Base-by-base conservation (phyloP, 2,113 vertebrate genomes). In the Galbula dea region DNA sequence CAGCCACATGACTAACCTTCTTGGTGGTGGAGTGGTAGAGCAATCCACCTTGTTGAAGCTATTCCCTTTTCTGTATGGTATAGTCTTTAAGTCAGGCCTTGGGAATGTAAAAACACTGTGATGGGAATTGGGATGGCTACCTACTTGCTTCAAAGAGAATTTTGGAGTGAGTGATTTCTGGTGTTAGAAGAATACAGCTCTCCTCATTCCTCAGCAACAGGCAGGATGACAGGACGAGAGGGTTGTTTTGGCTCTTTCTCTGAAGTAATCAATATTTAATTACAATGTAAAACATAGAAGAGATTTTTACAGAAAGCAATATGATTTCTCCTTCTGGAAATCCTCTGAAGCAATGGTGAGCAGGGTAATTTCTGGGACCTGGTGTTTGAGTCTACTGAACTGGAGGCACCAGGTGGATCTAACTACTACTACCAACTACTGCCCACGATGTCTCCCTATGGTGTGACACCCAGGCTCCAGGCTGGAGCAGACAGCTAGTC, bases 351-450 rank as follows among this genome's bases (percentile, higher is more conserved):
- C 15, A 52, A 30, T 8, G 5, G 14, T 37, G 26, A 83, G 7
- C 15, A 61, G 15, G 21, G 7, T 46, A 23, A 30, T 69, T 73
- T 80, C 36, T 37, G 49, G 22, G 15, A 68, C 0, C 0, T 36
- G 14, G 6, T 21, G 7, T 51, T 58, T 73, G 15, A 61, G 65
- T 34, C 16, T 59, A 6, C 13, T 54, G 39, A 72, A 10, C 36
- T 57, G 23, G 22, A 65, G 11, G 13, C 0, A 1, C 1, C 3
- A 73, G 22, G 19, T 36, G 12, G 17, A 63, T n/a, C n/a, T n/a
- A n/a, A n/a, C n/a, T n/a, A n/a, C n/a, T n/a, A n/a, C n/a, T n/a
- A n/a, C n/a, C n/a, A n/a, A n/a, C n/a, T n/a, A n/a, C n/a, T n/a
- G 54, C 20, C 43, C 39, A 2, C 0, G 10, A 29, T 59, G 52